Evolutionary conservation across 35 echinoderm and acorn worm genomes (phyloP).

Genomic region (Diadema setosum): DNA sequence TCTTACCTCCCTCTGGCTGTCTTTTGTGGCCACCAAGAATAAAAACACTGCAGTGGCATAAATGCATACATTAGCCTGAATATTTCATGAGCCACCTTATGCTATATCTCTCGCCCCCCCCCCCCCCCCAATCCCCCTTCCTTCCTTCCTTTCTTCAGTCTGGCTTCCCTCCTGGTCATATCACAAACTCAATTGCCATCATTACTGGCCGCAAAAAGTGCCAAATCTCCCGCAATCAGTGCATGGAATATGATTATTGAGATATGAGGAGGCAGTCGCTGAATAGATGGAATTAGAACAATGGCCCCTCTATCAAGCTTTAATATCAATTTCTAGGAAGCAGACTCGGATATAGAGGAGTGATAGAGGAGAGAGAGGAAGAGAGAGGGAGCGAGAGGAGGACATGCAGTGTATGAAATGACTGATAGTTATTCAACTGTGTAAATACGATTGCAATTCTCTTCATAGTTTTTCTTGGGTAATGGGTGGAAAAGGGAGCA

Average conservation of each 20-base stretch:
- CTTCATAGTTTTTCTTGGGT: constrained; percentile 5
- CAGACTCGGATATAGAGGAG: no score
- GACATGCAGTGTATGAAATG: not conserved
- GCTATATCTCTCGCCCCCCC: not conserved
- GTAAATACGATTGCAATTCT: not conserved
- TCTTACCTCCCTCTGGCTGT: not conserved
- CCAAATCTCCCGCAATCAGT: not conserved
- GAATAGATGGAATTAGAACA: constrained; percentile 20
- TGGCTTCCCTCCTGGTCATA: not conserved
- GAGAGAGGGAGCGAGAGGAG: no score
- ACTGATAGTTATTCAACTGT: not conserved
- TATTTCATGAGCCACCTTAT: not conserved
- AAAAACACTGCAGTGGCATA: not conserved
- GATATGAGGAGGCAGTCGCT: not conserved
- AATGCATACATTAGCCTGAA: constrained; percentile 22
- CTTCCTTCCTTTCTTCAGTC: not conserved
- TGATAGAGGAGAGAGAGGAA: no score
- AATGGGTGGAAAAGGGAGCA: not conserved
- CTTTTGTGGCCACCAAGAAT: not conserved
- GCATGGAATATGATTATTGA: not conserved
- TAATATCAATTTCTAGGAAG: not conserved
- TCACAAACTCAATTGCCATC: not conserved
- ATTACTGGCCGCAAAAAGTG: not conserved
- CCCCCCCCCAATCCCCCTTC: not conserved
- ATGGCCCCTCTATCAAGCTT: not conserved